Evolutionary conservation across 2,113 vertebrate species (phyloP), one percentile per base, ranked within the genome.

Genomic region (Sminthopsis crassicaudata): DNA sequence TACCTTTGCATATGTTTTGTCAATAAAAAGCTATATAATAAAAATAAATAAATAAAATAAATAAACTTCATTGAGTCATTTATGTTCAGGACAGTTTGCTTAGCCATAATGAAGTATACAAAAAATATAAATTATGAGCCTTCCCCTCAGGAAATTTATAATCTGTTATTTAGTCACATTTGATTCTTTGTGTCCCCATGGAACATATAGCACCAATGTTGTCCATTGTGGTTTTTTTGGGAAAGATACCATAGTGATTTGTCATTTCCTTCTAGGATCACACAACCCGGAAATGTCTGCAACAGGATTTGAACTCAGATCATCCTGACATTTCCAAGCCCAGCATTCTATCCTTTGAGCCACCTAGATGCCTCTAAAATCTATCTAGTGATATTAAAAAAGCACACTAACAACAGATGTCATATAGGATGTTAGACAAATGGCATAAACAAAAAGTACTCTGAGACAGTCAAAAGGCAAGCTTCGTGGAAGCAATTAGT

Each of bases 101-200:
- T 42, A n/a, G 19, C n/a, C 67, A 84, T 19, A 84, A 22, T 84
- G n/a, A 5, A 19, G 25, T 48, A 88, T 7, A 91, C n/a, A 26
- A 95, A 91, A 95, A 95, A 6, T 95, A 36, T 52, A 93, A 93
- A 97, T 57, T 89, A 84, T 0, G 91, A 25, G 89, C 92, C 23
- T 95, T 96, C 2, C 25, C 91, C 30, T 54, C 48, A 88, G 53
- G 53, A 30, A 46, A 93, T 19, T 93, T 26, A 51, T n/a, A 89
- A 84, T 84, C 42, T 84, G 16, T 54, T 54, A 14, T 42, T 84
- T 6, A 42, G 5, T 84, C 5, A 7, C 42, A 42, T n/a, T 7
- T 42, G 67, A 84, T 11, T 84, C 16, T 42, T 76, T 4, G 0
- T n/a, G 11, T n/a, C 60, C 16, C 57, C 5, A 16, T 76, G 36